Evolutionary conservation across 2,888 invertebrate species (phyloP).

Genomic region (Rhingia campestris): DNA sequence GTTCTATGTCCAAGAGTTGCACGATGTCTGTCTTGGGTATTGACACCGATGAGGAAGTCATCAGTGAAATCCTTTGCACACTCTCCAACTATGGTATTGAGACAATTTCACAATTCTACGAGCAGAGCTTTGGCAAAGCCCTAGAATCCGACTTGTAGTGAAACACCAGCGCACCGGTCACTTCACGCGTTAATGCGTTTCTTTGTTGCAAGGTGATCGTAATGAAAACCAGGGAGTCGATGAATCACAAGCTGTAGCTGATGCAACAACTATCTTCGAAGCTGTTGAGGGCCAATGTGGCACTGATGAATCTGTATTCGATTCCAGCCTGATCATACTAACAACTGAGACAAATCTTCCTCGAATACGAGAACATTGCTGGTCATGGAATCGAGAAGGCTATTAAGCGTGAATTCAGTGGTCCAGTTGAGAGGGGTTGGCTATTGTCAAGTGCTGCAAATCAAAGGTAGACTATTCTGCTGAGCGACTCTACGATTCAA

Average conservation of each 20-base stretch:
- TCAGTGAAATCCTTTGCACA: slow-evolving; percentile 96
- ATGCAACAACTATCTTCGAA: slow-evolving; percentile 90
- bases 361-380: slow-evolving; percentile 91
- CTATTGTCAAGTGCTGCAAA: slow-evolving; percentile 94
- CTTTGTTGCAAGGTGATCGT: slow-evolving; percentile 93
- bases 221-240: slow-evolving; percentile 94
- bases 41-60: slow-evolving; percentile 94
- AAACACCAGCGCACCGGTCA: slow-evolving; percentile 98
- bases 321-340: slow-evolving; percentile 92
- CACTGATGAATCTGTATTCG: slow-evolving; percentile 95
- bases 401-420: slow-evolving; percentile 94
- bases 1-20: slow-evolving; percentile 94
- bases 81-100: slow-evolving; percentile 94
- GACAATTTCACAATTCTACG: slow-evolving; percentile 92
- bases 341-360: slow-evolving; percentile 92
- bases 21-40: slow-evolving; percentile 93
- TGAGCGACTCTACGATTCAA: slow-evolving; percentile 93
- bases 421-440: slow-evolving; percentile 93
- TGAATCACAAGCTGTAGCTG: slow-evolving; percentile 89
- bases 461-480: slow-evolving; percentile 96
- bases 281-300: slow-evolving; percentile 95
- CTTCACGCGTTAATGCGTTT: slow-evolving; percentile 95
- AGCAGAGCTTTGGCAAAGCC: slow-evolving; percentile 91
- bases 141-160: slow-evolving; percentile 94
- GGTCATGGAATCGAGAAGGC: slow-evolving; percentile 93